phyloP scores from a whole-genome alignment of 2,113 vertebrate genomes.

The Stictonetta naevosa region DNA sequence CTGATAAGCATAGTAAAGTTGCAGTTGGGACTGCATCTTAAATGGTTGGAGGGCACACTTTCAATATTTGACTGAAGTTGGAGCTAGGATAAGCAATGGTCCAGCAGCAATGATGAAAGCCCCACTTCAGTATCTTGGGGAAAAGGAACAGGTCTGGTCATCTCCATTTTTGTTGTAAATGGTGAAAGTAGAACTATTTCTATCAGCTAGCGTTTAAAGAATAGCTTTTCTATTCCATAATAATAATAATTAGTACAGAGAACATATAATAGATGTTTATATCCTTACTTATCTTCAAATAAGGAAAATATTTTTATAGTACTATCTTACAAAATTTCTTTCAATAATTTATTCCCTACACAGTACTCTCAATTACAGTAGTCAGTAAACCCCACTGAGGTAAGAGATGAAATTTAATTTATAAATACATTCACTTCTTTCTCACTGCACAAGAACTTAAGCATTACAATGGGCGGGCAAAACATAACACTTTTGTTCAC shows the following conservation, averaged over 20 bases:
- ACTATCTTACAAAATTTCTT: not conserved
- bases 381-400: not conserved
- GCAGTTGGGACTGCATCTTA: constrained; percentile 49
- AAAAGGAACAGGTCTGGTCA: constrained; percentile 38
- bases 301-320: not conserved
- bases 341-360: not conserved
- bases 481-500: not conserved
- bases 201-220: not conserved
- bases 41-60: constrained; percentile 74
- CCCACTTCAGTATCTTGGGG: constrained; percentile 29
- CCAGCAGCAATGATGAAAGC: constrained; percentile 40
- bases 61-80: constrained; percentile 63
- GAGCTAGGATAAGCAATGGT: constrained; percentile 49
- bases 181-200: not conserved
- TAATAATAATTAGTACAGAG: not conserved
- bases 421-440: not conserved
- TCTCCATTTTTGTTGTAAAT: constrained; percentile 37
- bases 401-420: not conserved
- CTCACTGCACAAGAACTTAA: not conserved
- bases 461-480: not conserved
- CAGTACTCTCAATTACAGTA: not conserved
- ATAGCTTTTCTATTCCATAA: not conserved
- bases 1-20: constrained; percentile 66
- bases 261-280: not conserved
- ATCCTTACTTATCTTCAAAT: not conserved